Conservation (phyloP, 2,888 invertebrate genomes). For the Amphipyra tragopoginis region DNA sequence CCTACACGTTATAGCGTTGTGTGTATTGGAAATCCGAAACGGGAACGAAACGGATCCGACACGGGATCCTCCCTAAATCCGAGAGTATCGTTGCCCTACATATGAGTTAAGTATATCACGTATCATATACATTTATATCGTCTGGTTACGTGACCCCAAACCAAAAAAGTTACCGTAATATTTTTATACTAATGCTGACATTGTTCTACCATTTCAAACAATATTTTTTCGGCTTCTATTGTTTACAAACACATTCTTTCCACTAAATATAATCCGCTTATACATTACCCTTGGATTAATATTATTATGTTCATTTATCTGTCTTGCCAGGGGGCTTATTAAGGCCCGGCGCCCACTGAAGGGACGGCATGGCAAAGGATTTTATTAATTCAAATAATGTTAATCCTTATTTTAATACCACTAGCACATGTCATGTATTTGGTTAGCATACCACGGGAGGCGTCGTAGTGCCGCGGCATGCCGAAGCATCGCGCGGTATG, state of each 20-base stretch:
- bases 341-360: too few species aligned
- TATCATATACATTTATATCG: constrained; percentile 29
- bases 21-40: constrained; percentile 16
- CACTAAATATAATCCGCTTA: constrained; percentile 10
- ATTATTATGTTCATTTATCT: constrained; percentile 2
- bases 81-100: constrained; percentile 2
- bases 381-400: too few species aligned
- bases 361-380: too few species aligned
- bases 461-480: too few species aligned
- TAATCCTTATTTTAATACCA: too few species aligned
- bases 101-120: constrained; percentile 38
- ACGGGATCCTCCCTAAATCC: constrained; percentile 16
- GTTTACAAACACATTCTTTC: constrained; percentile 10
- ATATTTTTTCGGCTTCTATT: constrained; percentile 17
- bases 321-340: not conserved
- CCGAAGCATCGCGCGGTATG: too few species aligned
- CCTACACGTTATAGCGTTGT: not conserved
- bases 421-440: too few species aligned
- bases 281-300: constrained; percentile 4
- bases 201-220: constrained; percentile 17
- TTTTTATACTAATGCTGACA: constrained; percentile 17
- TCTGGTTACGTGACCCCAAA: constrained; percentile 26
- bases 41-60: constrained; percentile 3
- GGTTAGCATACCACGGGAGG: too few species aligned
- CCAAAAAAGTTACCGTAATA: constrained; percentile 8